These are phyloP conservation scores for Momotus momota DNA, from an alignment of 2,797 vertebrate species.

Conservation along the genomic window DNA sequence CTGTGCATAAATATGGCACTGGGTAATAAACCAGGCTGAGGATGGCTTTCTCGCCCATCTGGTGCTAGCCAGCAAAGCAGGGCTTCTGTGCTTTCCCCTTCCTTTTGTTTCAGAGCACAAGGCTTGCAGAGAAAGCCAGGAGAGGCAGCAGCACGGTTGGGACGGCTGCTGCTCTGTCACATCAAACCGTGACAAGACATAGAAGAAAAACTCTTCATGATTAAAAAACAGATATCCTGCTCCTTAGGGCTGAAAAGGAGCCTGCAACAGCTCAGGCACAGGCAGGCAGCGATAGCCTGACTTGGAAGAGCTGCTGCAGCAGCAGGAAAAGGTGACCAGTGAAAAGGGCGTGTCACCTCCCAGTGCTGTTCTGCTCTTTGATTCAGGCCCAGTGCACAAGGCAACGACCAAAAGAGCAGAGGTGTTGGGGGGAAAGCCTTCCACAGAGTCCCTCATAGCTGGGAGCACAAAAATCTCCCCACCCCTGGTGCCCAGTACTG, in stretches of 20 bases:
- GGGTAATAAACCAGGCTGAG: background rate
- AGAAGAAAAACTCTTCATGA: background rate
- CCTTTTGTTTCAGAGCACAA: background rate
- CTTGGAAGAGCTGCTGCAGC: background rate
- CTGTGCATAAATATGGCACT: background rate
- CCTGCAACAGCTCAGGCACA: background rate
- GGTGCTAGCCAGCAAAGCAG: background rate
- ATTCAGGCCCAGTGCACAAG: background rate
- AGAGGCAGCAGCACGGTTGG: fast-evolving
- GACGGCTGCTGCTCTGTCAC: background rate
- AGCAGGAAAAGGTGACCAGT: background rate
- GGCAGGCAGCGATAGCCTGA: background rate
- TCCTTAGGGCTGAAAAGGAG: background rate
- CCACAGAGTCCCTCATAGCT: fast-evolving
- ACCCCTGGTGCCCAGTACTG: no score
- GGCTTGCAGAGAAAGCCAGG: background rate
- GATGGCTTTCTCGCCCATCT: background rate
- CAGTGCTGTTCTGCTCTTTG: background rate
- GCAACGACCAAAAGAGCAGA: background rate
- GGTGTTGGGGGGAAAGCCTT: background rate
- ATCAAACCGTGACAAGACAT: background rate
- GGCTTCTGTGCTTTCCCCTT: background rate
- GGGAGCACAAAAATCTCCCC: background rate
- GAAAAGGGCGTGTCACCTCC: background rate
- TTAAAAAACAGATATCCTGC: background rate